Conservation (phyloP, 1,140 invertebrate species). For the Anagrus nilaparvatae region DNA sequence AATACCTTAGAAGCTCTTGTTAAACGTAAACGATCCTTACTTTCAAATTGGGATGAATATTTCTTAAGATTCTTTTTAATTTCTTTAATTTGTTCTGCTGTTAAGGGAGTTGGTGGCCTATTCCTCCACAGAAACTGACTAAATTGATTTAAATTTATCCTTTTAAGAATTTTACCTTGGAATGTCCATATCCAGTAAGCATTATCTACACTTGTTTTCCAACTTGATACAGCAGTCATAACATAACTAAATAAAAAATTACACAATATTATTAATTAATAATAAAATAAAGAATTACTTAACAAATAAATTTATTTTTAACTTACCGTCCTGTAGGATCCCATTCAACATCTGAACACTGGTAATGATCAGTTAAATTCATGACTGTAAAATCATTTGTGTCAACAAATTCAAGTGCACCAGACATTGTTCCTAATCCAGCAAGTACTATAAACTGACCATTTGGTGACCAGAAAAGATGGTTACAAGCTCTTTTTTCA, state of each 20-base stretch:
- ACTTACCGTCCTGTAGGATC: conserved; percentile 85
- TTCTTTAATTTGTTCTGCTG: conserved; percentile 75
- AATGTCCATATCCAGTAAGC: conserved; percentile 97
- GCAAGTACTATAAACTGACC: conserved; percentile 94
- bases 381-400: conserved; percentile 91
- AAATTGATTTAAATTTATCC: conserved; percentile 83
- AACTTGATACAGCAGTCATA: conserved; percentile 86
- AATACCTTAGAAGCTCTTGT: conserved; percentile 84
- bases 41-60: conserved; percentile 91
- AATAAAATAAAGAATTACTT: not conserved
- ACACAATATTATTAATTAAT: no score
- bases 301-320: not conserved
- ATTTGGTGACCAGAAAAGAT: conserved; percentile 92
- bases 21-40: conserved; percentile 86
- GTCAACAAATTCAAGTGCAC: conserved; percentile 89
- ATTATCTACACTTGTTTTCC: conserved; percentile 95
- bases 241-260: conserved; percentile 62
- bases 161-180: conserved; percentile 76
- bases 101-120: conserved; percentile 75
- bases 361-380: conserved; percentile 87
- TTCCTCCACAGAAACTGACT: conserved; percentile 96
- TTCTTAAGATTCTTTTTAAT: conserved; percentile 98
- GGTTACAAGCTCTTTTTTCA: conserved; percentile 86
- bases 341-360: conserved; percentile 95
- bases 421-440: conserved; percentile 72